Conservation (phyloP, 2,888 invertebrate species). For the Meteorus colon region DNA sequence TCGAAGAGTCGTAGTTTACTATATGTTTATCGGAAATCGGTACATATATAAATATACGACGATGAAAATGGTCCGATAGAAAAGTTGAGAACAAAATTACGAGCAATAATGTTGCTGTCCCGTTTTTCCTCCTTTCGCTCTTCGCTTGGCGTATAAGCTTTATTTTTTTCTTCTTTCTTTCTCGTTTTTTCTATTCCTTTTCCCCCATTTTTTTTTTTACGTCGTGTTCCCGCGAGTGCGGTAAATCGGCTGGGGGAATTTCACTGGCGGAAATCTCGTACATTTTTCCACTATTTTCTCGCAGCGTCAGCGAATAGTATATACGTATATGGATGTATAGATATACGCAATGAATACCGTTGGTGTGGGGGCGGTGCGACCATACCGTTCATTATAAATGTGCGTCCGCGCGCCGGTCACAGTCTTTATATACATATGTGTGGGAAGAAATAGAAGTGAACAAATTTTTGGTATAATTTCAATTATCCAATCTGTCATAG, state of each 20-base stretch:
- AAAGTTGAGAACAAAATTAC: slow-evolving; percentile 33
- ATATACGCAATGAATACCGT: neutral
- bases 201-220: slow-evolving; percentile 13
- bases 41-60: neutral
- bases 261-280: slow-evolving; percentile 26
- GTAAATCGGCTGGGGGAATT: slow-evolving; percentile 29
- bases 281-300: slow-evolving; percentile 31
- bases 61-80: neutral
- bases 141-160: neutral
- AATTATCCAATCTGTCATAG: slow-evolving; percentile 30
- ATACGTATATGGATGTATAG: neutral
- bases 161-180: neutral
- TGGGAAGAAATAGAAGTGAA: neutral
- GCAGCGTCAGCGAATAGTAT: slow-evolving; percentile 19
- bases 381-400: slow-evolving; percentile 12
- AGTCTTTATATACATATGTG: neutral
- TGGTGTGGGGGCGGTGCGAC: neutral
- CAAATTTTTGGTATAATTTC: slow-evolving; percentile 25
- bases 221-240: slow-evolving; percentile 30
- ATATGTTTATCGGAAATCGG: slow-evolving; percentile 18
- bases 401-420: neutral
- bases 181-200: neutral
- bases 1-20: neutral
- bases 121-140: neutral
- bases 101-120: slow-evolving; percentile 28